phyloP scores from a whole-genome alignment of 2,888 invertebrate genomes.

The Mantis religiosa region DNA sequence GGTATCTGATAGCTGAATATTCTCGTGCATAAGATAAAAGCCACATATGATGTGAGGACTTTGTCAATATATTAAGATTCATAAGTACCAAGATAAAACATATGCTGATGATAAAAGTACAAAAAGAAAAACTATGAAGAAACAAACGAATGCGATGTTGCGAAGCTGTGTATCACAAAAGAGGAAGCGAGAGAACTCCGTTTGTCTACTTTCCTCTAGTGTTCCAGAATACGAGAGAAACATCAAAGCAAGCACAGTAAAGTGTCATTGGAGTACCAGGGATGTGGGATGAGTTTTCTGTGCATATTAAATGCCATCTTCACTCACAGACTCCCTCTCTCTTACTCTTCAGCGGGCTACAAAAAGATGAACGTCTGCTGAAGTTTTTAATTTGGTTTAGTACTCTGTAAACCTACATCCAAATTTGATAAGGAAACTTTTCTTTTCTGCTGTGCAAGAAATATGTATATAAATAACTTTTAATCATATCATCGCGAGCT shows the following conservation, averaged over 20 bases:
- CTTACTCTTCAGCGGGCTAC: background rate
- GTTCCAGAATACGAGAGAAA: background rate
- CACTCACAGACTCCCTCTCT: background rate
- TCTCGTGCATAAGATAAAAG: no score
- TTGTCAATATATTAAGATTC: background rate
- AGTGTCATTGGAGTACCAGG: background rate
- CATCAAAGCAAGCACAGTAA: background rate
- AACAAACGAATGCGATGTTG: background rate
- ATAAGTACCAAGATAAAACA: background rate
- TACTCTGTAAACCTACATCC: background rate
- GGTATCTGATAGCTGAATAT: no score
- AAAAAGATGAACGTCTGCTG: background rate
- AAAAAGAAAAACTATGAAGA: no score
- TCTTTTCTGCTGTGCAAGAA: background rate
- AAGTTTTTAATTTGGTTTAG: background rate
- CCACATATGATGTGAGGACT: no score
- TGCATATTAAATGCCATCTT: background rate
- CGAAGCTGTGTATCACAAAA: background rate
- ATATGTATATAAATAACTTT: slow-evolving; percentile 5
- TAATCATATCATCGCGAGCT: background rate
- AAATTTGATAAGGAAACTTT: background rate
- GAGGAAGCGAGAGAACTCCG: background rate
- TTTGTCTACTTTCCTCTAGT: background rate
- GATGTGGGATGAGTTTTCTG: background rate
- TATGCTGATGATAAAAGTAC: background rate